A percentile compares a stretch with the other conserved stretches of the same genome.
These are phyloP conservation scores for Spea bombifrons DNA, from an alignment of 2,113 vertebrate species.

Conservation along the genomic window DNA sequence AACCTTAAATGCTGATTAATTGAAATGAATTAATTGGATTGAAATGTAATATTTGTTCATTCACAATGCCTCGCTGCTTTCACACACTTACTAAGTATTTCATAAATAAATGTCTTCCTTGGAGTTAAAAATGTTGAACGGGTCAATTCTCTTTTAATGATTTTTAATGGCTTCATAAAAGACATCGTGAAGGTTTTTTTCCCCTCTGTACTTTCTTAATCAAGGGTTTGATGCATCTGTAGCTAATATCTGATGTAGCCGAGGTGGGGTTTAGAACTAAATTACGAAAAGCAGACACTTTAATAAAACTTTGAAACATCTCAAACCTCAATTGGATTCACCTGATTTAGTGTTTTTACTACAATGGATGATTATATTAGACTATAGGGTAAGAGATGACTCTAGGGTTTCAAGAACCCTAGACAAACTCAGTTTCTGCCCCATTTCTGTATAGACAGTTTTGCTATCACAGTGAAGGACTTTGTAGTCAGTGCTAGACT, in stretches of 20 bases:
- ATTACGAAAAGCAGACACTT: neutral
- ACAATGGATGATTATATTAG: too few relatives aligned
- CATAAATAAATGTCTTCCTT: neutral
- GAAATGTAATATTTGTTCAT: neutral
- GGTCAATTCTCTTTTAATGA: conserved; percentile 10
- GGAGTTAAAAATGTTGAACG: neutral
- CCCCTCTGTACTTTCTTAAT: neutral
- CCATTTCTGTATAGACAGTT: too few relatives aligned
- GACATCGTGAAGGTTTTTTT: neutral
- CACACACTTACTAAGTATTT: neutral
- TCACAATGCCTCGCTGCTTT: neutral
- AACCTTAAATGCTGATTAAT: neutral
- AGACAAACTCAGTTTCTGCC: too few relatives aligned
- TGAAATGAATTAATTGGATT: neutral
- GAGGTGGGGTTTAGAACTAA: neutral
- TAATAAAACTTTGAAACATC: too few relatives aligned
- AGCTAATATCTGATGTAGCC: neutral
- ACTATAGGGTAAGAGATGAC: too few relatives aligned
- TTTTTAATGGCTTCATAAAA: neutral
- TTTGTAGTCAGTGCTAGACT: too few relatives aligned
- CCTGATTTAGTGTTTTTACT: too few relatives aligned
- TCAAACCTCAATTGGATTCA: too few relatives aligned
- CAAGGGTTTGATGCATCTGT: neutral
- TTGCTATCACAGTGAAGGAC: too few relatives aligned
- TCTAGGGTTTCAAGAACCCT: too few relatives aligned